A percentile compares a stretch with the other conserved stretches of the same genome.
These are phyloP conservation scores for Brachionus angularis DNA, from an alignment of 1,140 invertebrate species.

Conservation along the genomic window DNA sequence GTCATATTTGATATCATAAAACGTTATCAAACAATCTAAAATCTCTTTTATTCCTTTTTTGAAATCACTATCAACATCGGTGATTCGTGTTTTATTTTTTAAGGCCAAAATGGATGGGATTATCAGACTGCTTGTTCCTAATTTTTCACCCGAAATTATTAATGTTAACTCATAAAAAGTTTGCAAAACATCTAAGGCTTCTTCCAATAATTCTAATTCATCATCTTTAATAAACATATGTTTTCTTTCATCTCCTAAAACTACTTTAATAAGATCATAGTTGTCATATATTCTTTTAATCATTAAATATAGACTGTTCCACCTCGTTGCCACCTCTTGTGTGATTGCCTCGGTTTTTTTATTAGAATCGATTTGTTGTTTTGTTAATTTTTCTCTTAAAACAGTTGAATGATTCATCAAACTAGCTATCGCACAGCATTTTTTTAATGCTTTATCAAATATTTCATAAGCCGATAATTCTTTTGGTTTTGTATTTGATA, in stretches of 20 bases:
- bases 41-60: neutral
- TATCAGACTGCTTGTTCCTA: neutral
- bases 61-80: neutral
- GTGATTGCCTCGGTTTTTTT: neutral
- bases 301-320: constrained; percentile 3
- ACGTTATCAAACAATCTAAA: neutral
- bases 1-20: neutral
- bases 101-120: neutral
- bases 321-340: neutral
- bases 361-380: neutral
- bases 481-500: neutral
- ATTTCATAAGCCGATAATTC: neutral
- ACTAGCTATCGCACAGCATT: constrained; percentile 2
- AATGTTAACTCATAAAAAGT: no score
- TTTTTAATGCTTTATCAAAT: neutral
- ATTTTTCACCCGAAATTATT: no score
- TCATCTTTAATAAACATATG: neutral
- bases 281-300: neutral
- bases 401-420: neutral
- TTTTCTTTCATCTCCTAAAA: neutral
- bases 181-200: neutral
- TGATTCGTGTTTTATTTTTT: neutral
- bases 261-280: neutral
- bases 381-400: constrained; percentile 1
- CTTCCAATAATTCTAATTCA: neutral